Conservation (phyloP, 2,113 vertebrate genomes). For the Chaetodon auriga region DNA sequence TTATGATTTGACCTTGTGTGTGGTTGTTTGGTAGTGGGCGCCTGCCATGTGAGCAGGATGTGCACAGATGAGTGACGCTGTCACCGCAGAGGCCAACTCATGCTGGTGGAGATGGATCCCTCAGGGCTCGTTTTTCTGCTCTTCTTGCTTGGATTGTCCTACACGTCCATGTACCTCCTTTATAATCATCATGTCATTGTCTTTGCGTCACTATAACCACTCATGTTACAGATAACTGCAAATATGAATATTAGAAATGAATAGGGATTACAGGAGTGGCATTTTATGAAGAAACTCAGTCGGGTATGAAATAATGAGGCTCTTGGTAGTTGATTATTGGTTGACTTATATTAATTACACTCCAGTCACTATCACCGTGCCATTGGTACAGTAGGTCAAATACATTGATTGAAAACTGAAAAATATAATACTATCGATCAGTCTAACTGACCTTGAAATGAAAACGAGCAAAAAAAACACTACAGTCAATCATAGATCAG, state of each 20-base stretch:
- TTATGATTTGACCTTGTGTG: constrained; percentile 73
- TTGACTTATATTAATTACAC: constrained; percentile 11
- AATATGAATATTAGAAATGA: no score
- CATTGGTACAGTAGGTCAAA: neutral
- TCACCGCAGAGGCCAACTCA: constrained; percentile 19
- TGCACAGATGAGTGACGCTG: constrained; percentile 36
- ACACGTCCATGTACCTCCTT: neutral
- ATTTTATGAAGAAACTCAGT: neutral
- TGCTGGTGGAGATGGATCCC: constrained; percentile 38
- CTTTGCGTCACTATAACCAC: neutral
- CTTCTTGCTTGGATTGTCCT: neutral
- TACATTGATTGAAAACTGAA: constrained; percentile 1
- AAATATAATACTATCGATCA: neutral
- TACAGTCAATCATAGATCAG: neutral
- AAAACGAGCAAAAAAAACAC: neutral
- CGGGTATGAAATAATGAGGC: neutral
- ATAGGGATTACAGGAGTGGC: neutral
- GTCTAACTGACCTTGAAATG: constrained; percentile 12
- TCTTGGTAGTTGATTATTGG: constrained; percentile 25
- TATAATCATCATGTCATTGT: neutral
- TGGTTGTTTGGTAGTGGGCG: constrained; percentile 47
- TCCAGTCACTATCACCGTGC: constrained; percentile 11
- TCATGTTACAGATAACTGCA: neutral
- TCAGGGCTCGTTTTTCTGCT: constrained; percentile 17
- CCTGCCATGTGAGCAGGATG: constrained; percentile 25